Percentiles rank a stretch among this genome's conserved stretches.
Evolutionary conservation across 1,140 invertebrate species (phyloP).

Genomic region (Heliconius melpomene): DNA sequence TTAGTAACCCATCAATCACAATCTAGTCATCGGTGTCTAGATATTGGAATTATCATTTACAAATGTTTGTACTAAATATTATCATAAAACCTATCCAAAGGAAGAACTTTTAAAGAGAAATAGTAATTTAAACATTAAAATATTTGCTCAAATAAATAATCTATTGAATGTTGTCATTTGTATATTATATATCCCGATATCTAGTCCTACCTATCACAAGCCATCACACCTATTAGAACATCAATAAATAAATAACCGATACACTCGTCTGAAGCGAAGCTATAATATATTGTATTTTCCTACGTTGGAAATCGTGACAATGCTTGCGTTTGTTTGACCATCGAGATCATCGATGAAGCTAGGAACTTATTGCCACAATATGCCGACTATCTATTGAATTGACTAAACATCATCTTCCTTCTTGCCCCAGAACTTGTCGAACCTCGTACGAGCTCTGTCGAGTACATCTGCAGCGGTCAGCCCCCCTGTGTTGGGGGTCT

Average conservation of each 20-base stretch:
- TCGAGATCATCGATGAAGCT: constrained; percentile 2
- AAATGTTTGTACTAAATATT: not conserved
- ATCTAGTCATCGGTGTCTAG: constrained; percentile 32
- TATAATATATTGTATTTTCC: constrained; percentile 36
- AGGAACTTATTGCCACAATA: constrained; percentile 51
- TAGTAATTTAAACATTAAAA: not conserved
- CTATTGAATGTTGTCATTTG: not conserved
- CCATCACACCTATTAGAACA: constrained; percentile 69
- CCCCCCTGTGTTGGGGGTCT: constrained; percentile 55
- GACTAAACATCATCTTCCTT: constrained; percentile 79
- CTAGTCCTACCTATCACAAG: constrained; percentile 58
- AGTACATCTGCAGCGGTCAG: constrained; percentile 87
- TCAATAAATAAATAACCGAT: constrained; percentile 62
- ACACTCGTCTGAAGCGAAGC: constrained; percentile 60
- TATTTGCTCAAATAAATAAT: not conserved
- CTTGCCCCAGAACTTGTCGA: constrained; percentile 93
- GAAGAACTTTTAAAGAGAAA: not conserved
- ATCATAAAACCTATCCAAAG: not conserved
- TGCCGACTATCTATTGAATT: constrained; percentile 30
- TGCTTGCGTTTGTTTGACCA: not conserved
- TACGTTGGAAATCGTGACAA: constrained; percentile 38
- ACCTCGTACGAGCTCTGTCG: constrained; percentile 90
- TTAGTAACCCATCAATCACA: constrained; percentile 29
- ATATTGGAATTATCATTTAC: constrained; percentile 5
- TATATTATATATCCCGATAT: constrained; percentile 7